A percentile compares a stretch with the other conserved stretches of the same genome.
Conservation (phyloP, 2,113 vertebrate species). For the Cephalopholis sonnerati region DNA sequence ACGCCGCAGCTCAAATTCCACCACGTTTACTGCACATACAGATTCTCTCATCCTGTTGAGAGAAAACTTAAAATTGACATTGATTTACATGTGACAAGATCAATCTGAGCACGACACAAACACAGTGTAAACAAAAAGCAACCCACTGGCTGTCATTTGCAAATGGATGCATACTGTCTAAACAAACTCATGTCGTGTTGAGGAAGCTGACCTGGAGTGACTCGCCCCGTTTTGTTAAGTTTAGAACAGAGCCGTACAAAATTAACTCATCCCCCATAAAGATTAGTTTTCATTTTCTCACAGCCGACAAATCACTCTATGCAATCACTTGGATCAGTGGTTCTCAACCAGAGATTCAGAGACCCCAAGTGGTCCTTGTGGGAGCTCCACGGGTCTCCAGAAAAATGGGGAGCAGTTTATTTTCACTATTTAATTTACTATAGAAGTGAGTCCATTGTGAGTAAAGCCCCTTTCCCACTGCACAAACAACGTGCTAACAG, state of each 20-base stretch:
- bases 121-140: not conserved
- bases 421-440: too few species aligned
- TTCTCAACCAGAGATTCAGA: too few species aligned
- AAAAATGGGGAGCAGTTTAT: too few species aligned
- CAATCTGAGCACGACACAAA: not conserved
- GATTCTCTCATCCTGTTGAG: not conserved
- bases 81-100: slow-evolving; percentile 16
- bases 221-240: not conserved
- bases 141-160: slow-evolving; percentile 6
- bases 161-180: not conserved
- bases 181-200: not conserved
- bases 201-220: not conserved
- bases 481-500: too few species aligned
- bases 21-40: not conserved
- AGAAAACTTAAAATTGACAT: slow-evolving; percentile 5
- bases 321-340: too few species aligned
- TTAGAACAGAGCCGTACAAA: not conserved
- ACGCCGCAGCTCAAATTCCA: not conserved
- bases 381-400: too few species aligned
- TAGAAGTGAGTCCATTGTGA: too few species aligned
- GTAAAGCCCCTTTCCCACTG: too few species aligned
- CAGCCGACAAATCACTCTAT: not conserved
- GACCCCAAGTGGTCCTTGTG: too few species aligned
- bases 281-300: not conserved
- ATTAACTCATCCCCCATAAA: not conserved